A percentile compares a stretch with the other conserved stretches of the same genome.
These are phyloP conservation scores for Trachymyrmex cornetzi DNA, from an alignment of 1,140 invertebrate genomes.

Conservation along the genomic window DNA sequence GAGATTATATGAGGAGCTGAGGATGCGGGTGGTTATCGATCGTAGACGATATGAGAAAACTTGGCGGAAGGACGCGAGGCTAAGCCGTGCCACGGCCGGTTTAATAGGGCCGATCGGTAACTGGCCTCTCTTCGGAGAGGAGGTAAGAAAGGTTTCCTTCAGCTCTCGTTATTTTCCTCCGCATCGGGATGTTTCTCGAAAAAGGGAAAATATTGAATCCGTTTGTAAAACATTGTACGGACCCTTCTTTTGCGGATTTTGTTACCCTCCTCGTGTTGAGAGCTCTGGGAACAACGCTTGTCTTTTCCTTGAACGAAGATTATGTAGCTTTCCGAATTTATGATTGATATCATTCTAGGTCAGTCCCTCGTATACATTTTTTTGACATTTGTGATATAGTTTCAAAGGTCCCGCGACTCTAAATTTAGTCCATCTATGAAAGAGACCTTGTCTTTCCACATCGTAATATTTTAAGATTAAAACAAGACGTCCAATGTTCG, in stretches of 20 bases:
- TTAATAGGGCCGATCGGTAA: constrained; percentile 76
- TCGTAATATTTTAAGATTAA: background rate
- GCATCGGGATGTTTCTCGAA: background rate
- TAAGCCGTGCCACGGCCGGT: constrained; percentile 57
- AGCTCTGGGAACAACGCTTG: background rate
- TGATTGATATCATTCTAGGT: background rate
- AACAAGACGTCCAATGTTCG: background rate
- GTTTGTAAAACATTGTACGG: constrained; percentile 31
- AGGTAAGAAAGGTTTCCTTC: background rate
- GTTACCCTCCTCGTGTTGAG: background rate
- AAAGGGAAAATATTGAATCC: constrained; percentile 50
- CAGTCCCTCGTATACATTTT: background rate
- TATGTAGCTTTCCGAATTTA: constrained; percentile 18
- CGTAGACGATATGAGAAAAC: constrained; percentile 79
- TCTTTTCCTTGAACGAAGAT: constrained; percentile 10
- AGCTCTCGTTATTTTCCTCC: constrained; percentile 8
- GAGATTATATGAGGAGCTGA: constrained; percentile 81
- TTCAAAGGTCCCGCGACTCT: background rate
- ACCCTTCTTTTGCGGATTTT: constrained; percentile 22
- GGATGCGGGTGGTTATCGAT: constrained; percentile 80
- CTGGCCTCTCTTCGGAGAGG: background rate
- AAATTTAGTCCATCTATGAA: constrained; percentile 14
- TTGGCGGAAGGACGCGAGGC: constrained; percentile 37
- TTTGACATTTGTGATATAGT: background rate
- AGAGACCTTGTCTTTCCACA: background rate